A percentile compares a stretch with the other conserved stretches of the same genome.
Evolutionary conservation across 1,140 invertebrate species (phyloP).

Genomic region (Drepana arcuata): DNA sequence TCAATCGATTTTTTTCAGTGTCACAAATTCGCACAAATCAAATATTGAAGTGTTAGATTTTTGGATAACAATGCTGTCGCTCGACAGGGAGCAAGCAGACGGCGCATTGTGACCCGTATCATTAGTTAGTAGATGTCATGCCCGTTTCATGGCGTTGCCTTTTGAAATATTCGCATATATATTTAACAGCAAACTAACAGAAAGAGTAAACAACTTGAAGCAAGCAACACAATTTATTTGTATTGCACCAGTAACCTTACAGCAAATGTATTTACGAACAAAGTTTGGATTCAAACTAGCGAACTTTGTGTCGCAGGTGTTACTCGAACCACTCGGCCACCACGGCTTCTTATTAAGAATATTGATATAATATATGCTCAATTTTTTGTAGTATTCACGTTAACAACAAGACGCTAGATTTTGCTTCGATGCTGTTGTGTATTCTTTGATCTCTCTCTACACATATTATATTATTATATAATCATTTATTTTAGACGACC

Average conservation of each 20-base stretch:
- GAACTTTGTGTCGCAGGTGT: too few relatives aligned
- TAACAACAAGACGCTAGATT: too few relatives aligned
- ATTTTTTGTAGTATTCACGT: too few relatives aligned
- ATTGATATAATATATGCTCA: too few relatives aligned
- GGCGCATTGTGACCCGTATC: slow-evolving; percentile 45
- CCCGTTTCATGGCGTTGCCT: slow-evolving; percentile 34
- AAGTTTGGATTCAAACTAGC: too few relatives aligned
- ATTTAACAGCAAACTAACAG: slow-evolving; percentile 43
- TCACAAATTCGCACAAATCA: slow-evolving; percentile 66
- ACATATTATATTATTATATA: too few relatives aligned
- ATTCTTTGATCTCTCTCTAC: too few relatives aligned
- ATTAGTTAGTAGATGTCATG: slow-evolving; percentile 61
- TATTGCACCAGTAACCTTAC: slow-evolving; percentile 42
- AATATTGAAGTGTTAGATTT: slow-evolving; percentile 69
- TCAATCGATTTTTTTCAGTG: slow-evolving; percentile 62
- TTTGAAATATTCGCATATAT: slow-evolving; percentile 41
- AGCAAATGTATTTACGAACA: too few relatives aligned
- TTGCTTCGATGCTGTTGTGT: too few relatives aligned
- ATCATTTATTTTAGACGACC: too few relatives aligned
- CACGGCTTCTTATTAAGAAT: too few relatives aligned
- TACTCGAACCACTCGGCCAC: too few relatives aligned
- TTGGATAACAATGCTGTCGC: slow-evolving; percentile 47
- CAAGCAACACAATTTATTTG: slow-evolving; percentile 33
- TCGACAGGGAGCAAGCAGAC: slow-evolving; percentile 37
- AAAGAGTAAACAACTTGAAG: slow-evolving; percentile 48